Evolutionary conservation across 2,113 vertebrate species (phyloP), one percentile per base, ranked within the genome.

Genomic region (Malaclemys terrapin): DNA sequence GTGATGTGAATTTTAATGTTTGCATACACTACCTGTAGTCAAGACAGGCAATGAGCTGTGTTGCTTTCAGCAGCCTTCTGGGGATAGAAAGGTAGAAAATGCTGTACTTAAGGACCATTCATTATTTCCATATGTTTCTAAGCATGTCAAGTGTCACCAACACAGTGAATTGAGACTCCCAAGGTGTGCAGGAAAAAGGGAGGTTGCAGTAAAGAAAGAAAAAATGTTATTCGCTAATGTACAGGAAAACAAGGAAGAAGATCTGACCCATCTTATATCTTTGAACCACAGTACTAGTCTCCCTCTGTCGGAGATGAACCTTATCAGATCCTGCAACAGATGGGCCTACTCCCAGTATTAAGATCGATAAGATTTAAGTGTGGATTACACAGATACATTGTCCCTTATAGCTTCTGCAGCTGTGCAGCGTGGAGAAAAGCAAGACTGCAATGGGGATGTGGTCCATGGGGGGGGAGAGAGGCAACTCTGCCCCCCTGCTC

Each of bases 111-210:
- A 29, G 85, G 88, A 75, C 24, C 49, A 80, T 80, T 84, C 57
- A 84, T 82, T 1, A 97, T 97, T 96, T 97, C 97, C 95, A 91
- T 56, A 53, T 80, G 85, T 42, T 93, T 52, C 88, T 89, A 95
- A 91, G 86, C 22, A 14, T 89, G 96, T 94, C 86, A 75, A 22
- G 65, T 85, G 97, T 92, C 94, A 89, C 79, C 54, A 75, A 65
- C 49, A 0, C 0, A 0, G 72, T 29, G 84, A 86, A 57, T 47
- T 81, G 93, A 96, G 91, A 57, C 38, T 92, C 83, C 78, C 49
- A 13, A 24, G 56, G 80, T 14, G 29, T 17, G 49, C 75, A 82
- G 94, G 80, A 83, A 94, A 88, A 89, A 57, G 90, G 47, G 3
- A 84, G 49, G 88, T 87, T 93, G 93, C 5, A 0, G 31, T 50